Percentiles rank a stretch among this genome's conserved stretches.
Evolutionary conservation across 2,888 invertebrate species (phyloP).

Genomic region (Scaptodrosophila latifasciaeformis): DNA sequence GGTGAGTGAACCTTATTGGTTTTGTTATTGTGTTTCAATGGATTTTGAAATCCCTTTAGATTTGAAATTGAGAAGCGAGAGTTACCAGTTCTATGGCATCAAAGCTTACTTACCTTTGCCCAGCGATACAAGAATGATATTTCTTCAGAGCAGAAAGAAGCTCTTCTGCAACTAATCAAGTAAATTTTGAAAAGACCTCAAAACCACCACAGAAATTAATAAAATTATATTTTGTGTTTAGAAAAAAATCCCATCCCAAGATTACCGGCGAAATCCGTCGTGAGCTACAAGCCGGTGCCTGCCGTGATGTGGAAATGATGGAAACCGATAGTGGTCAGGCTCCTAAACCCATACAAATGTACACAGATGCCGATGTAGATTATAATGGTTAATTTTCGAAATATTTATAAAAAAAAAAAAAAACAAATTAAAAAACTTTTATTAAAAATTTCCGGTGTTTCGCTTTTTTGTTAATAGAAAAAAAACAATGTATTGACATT

Average conservation of each 20-base stretch:
- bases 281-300: slow-evolving; percentile 88
- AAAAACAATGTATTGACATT: slow-evolving; percentile 1
- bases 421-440: no score
- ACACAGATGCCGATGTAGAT: slow-evolving; percentile 65
- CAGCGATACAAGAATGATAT: slow-evolving; percentile 97
- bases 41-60: slow-evolving; percentile 79
- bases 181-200: slow-evolving; percentile 75
- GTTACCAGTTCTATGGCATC: slow-evolving; percentile 98
- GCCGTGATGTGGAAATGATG: slow-evolving; percentile 83
- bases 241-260: slow-evolving; percentile 74
- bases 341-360: slow-evolving; percentile 54
- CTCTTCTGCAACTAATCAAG: slow-evolving; percentile 87
- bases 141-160: slow-evolving; percentile 93
- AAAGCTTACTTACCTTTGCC: slow-evolving; percentile 92
- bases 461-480: not conserved
- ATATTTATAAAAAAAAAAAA: not conserved
- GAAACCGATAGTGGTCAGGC: slow-evolving; percentile 58
- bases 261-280: slow-evolving; percentile 87
- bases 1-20: slow-evolving; percentile 76
- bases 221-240: slow-evolving; percentile 29
- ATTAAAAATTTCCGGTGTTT: no score
- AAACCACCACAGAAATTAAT: not conserved
- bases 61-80: slow-evolving; percentile 88
- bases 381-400: slow-evolving; percentile 39
- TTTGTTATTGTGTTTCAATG: slow-evolving; percentile 75